Base-by-base conservation (phyloP, 2,888 invertebrate genomes). In the Diaprepes abbreviatus region DNA sequence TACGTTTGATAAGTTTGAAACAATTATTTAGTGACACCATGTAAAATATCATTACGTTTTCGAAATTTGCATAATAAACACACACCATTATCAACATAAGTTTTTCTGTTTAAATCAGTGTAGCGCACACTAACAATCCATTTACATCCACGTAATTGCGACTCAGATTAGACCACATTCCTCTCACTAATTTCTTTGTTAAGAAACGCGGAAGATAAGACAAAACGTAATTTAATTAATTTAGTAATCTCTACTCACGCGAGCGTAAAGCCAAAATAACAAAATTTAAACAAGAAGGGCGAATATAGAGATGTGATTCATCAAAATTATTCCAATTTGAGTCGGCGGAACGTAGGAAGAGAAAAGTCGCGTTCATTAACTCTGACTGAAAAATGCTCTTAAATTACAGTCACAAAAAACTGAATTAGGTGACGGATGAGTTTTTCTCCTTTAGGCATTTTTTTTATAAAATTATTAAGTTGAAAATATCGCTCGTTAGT, bases 271-370 rank as follows among this genome's bases (percentile, higher is more conserved):
- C 62, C 62, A 33, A 50, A 62, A 62, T 62, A 62, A 62, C 28
- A 62, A 45, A 62, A 62, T 62, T 50, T 35, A 62, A 62, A 50
- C 62, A 62, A 48, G n/a, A 19, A 62, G 35, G 33, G 50, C 14
- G 66, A 58, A 31, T 28, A 28, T 45, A 48, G 21, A 43, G 64
- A 69, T 71, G 71, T 70, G 72, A 72, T 72, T 72, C 66, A 43
- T 62, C 62, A 72, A 72, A 72, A 72, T 72, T 65, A 66, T 72
- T 70, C 72, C 70, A 72, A 72, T 72, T 72, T 72, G 24, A 33
- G 40, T 28, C 16, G 31, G 50, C 19, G 12, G 21, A 14, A 43
- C 24, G 54, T 19, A 55, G 36, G 12, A 14, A 66, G 52, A 50
- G 62, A 38, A 57, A 66, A 52, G 62, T 58, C 33, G 28, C 55